Evolutionary conservation across 2,797 vertebrate species (phyloP), one percentile per base, ranked within the genome.

Genomic region (Enteromius radiatus): DNA sequence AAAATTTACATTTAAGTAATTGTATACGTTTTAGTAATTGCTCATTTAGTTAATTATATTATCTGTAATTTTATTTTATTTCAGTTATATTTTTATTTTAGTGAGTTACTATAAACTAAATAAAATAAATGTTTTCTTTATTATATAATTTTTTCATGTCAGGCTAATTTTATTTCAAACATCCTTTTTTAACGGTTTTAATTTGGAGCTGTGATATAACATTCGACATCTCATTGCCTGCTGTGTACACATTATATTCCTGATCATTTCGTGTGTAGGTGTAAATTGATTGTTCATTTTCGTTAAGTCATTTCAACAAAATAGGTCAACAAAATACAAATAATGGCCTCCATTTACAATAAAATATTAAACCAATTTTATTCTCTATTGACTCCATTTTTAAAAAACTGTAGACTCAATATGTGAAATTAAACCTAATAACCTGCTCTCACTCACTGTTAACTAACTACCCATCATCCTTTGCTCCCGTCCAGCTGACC

Each of bases 391-490:
- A 31, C 26, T 28, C 5, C 19, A 33, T 47, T 49, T 52, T 49
- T 19, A 33, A 17, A 65, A 52, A 21, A 52, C 15, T 36, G 21
- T 33, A 21, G 5, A 3, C 10, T 52, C 11, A 31, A 1, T 33
- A 63, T 56, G 3, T 11, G 21, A 56, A n/a, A 49, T 19, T 6
- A 56, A 23, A 56, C 47, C 89, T 88, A 88, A 91, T 75, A 68
- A 86, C 87, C 83, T 73, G 77, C 52, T 81, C 41, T n/a, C 61
- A 88, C 87, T 84, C 89, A 85, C 84, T 87, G 88, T 91, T 41
- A 85, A 92, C 90, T 92, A 92, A 93, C 88, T 91, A 86, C 90
- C 90, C 85, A 52, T 92, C 89, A 92, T 89, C 90, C 93, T 93
- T 90, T 94, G 90, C 89, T 63, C 89, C 88, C 86, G 89, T 90